Conservation (phyloP, 2,888 invertebrate genomes). For the Ophion slaviceki region DNA sequence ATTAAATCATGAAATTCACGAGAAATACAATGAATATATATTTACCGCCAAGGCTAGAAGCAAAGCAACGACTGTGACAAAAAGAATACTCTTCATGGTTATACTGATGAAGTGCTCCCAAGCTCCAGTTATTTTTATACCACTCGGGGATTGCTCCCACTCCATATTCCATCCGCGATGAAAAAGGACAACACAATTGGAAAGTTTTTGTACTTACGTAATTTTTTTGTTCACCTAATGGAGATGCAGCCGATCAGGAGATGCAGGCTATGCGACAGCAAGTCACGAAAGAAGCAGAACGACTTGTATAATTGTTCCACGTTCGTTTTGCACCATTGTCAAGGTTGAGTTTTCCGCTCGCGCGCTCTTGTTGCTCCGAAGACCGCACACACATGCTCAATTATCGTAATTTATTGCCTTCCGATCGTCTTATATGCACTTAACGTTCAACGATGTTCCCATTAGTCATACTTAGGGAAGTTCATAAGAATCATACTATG, state of each 20-base stretch:
- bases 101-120: slow-evolving; percentile 12
- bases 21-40: slow-evolving; percentile 13
- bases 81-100: slow-evolving; percentile 54
- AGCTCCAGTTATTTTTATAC: slow-evolving; percentile 44
- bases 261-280: slow-evolving; percentile 11
- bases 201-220: slow-evolving; percentile 16
- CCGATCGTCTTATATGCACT: background rate
- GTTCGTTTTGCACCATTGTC: slow-evolving; percentile 19
- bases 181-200: slow-evolving; percentile 15
- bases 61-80: slow-evolving; percentile 42
- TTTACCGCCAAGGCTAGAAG: slow-evolving; percentile 51
- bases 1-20: background rate
- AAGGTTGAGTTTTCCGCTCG: slow-evolving; percentile 8
- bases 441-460: background rate
- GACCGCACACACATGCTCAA: background rate
- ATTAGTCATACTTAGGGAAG: too few relatives aligned
- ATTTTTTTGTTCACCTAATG: slow-evolving; percentile 15
- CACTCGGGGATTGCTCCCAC: slow-evolving; percentile 7
- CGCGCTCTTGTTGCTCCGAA: background rate
- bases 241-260: background rate
- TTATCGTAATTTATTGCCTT: slow-evolving; percentile 10
- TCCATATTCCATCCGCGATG: background rate
- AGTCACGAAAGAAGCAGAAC: slow-evolving; percentile 18
- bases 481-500: too few relatives aligned
- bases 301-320: slow-evolving; percentile 29